Base-by-base conservation (phyloP, 23 tunicate species). In the Pegea sp. region DNA sequence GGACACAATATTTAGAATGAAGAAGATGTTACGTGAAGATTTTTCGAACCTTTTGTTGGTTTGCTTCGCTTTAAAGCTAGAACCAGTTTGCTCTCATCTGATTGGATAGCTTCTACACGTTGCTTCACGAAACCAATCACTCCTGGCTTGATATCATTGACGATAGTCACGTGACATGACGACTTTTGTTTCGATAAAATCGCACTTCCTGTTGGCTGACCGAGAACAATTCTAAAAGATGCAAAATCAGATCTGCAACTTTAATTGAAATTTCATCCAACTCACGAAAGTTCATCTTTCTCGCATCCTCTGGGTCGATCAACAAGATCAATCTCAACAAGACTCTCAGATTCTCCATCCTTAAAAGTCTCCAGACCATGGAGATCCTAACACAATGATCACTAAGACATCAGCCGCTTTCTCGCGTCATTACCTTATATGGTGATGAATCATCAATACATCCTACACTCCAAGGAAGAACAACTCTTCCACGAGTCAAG, bases 191-290 rank as follows among this genome's bases (percentile, higher is more conserved):
- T 42, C 33, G 74, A 38, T 20, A 81, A 71, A 51, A 60, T 13
- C 3, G 94, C 94, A 3, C 94, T 77, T 2, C 94, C 94, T 3
- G 72, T 62, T 0, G 94, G 94, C 24, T 81, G 58, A 2, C 94
- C 94, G 7, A 81, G 66, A n/a, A 62, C 60, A 27, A 81, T 61
- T 22, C 94, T 81, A 62, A n/a, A 33, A 59, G 16, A 38, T 38
- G 16, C 16, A 16, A 38, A 8, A 16, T 16, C 13, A 38, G 11
- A 8, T 38, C 16, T 8, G 11, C 16, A 38, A 38, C 13, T 38
- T 38, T 38, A 16, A 8, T 38, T 8, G 11, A 16, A 11, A 8
- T 38, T 38, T 8, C 46, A 8, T 38, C 16, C 46, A 38, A 16
- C 16, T 38, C 16, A n/a, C n/a, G n/a, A n/a, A n/a, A n/a, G n/a